Base-by-base conservation (phyloP, 2,113 vertebrate genomes). In the Oreochromis aureus region DNA sequence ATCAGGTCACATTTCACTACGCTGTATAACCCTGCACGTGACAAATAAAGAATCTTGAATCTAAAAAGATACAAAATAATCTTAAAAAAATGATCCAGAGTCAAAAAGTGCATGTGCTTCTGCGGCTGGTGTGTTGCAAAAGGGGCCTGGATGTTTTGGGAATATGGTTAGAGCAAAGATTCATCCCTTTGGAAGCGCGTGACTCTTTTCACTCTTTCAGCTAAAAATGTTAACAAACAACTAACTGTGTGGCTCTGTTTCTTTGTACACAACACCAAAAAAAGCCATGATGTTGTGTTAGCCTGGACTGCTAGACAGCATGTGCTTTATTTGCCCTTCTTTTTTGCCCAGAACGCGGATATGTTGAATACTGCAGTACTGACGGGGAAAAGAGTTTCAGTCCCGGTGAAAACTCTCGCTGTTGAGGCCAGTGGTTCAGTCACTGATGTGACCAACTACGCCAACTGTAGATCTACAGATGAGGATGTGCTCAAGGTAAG, bases 351-450 rank as follows among this genome's bases (percentile, higher is more conserved):
- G 99, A 97, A 97, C 89, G 95, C 94, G 0, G 98, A 98, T 81
- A 93, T 99, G 13, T 94, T 99, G 87, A 99, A 99, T 87, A 99
- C 98, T 0, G 99, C 98, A 0, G 95, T 98, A 27, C 97, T 99
- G 71, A 99, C 98, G 0, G 98, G 98, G 7, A 97, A 96, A 92
- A 96, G 90, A 0, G 97, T 99, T 39, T 96, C 96, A 1, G 91
- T 98, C 59, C 98, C 97, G 0, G 80, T 99, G 85, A 97, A 90
- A 91, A 97, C 97, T 84, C 94, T 99, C 66, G 97, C 97, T 1
- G 96, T 99, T 82, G 98, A 98, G 91, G 97, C 97, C 71, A 96
- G 95, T 46, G 92, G 97, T 2, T 95, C 96, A 0, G 96, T 99
- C 84, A 96, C 94, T 0, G 98, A 99, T 83, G 96, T 99, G 93